Evolutionary conservation across 1,140 invertebrate species (phyloP).

Genomic region (Wiebesia pumilae): DNA sequence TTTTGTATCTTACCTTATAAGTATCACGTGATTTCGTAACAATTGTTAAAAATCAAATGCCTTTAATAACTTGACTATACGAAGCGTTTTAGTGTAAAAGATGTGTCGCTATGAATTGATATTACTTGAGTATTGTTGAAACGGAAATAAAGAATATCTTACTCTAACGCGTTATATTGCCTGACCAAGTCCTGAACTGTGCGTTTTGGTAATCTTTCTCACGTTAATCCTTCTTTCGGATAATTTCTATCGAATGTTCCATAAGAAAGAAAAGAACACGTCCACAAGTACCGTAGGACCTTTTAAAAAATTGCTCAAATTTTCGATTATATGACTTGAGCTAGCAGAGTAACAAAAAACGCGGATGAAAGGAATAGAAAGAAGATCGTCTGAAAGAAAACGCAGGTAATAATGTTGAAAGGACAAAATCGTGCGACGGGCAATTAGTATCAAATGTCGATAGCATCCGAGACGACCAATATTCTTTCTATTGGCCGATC

Average conservation of each 20-base stretch:
- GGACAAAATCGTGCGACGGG: slow-evolving; percentile 54
- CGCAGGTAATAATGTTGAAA: slow-evolving; percentile 38
- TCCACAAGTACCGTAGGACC: neutral
- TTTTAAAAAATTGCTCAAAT: slow-evolving; percentile 41
- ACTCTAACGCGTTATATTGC: neutral
- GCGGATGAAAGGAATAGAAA: slow-evolving; percentile 54
- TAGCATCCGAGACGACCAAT: slow-evolving; percentile 44
- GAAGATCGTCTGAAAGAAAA: slow-evolving; percentile 55
- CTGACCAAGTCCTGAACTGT: neutral
- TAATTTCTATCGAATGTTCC: slow-evolving; percentile 29
- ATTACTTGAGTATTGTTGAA: too few species aligned
- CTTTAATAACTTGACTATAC: too few species aligned
- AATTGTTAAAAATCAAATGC: too few species aligned
- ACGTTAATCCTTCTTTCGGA: slow-evolving; percentile 15
- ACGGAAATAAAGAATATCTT: neutral
- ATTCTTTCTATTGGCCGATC: neutral
- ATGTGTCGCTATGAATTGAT: too few species aligned
- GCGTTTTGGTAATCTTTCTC: slow-evolving; percentile 27
- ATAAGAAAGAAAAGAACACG: neutral
- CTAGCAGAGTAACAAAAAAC: slow-evolving; percentile 56
- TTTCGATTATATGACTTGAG: slow-evolving; percentile 37
- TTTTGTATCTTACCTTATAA: too few species aligned
- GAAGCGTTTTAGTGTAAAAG: too few species aligned
- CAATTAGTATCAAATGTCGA: slow-evolving; percentile 75
- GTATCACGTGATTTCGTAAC: too few species aligned